Evolutionary conservation across 2,888 invertebrate genomes (phyloP).

Genomic region (Heteropelma amictum): DNA sequence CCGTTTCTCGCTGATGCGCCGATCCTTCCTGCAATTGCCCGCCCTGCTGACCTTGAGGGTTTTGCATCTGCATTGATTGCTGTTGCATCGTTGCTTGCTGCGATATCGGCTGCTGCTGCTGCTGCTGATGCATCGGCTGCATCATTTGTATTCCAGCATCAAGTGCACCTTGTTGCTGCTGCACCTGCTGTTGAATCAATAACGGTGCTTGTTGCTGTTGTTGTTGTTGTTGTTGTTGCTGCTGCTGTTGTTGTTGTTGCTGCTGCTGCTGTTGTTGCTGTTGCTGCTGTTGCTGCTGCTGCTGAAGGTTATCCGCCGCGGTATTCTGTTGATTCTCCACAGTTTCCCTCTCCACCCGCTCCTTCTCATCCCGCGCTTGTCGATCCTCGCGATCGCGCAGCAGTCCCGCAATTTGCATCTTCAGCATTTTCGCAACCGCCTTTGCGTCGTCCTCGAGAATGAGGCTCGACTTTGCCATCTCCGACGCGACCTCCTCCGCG

Average conservation of each 20-base stretch:
- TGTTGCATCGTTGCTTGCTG: slow-evolving; percentile 60
- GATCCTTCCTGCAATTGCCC: no score
- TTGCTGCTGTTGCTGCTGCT: slow-evolving; percentile 68
- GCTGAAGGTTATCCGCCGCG: slow-evolving; percentile 68
- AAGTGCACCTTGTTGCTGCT: slow-evolving; percentile 70
- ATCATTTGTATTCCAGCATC: no score
- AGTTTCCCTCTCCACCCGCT: slow-evolving; percentile 74
- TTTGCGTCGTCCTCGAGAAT: slow-evolving; percentile 97
- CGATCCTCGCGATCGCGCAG: slow-evolving; percentile 82
- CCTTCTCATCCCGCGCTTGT: slow-evolving; percentile 79
- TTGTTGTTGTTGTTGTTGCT: slow-evolving; percentile 70
- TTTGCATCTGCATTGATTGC: slow-evolving; percentile 49
- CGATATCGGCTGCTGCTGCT: slow-evolving; percentile 65
- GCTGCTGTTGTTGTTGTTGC: slow-evolving; percentile 68
- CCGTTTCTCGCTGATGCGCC: no score
- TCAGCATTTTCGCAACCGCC: slow-evolving; percentile 93
- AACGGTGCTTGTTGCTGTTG: slow-evolving; percentile 56
- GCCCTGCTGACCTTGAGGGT: slow-evolving; percentile 47
- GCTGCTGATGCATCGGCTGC: slow-evolving; percentile 68
- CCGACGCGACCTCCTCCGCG: slow-evolving; percentile 95
- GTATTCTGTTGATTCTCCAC: slow-evolving; percentile 62
- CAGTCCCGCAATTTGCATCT: slow-evolving; percentile 90
- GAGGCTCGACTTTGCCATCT: slow-evolving; percentile 96
- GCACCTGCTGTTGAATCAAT: slow-evolving; percentile 68
- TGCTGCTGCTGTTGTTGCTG: slow-evolving; percentile 68